Conservation (phyloP, 2,888 invertebrate species). For the Cistogaster globosa region DNA sequence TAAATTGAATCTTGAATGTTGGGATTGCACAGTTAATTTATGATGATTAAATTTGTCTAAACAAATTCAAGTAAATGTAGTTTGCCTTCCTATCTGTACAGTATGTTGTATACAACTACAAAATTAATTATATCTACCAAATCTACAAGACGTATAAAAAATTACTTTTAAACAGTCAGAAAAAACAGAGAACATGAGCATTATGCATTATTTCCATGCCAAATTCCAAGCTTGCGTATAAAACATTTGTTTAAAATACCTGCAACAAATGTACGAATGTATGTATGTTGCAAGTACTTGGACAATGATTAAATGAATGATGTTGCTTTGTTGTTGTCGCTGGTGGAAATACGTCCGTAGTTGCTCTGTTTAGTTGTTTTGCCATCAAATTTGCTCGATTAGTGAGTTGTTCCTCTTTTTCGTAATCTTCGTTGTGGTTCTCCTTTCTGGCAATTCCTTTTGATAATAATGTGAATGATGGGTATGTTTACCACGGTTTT, state of each 20-base stretch:
- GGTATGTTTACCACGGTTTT: not conserved
- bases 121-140: constrained; percentile 21
- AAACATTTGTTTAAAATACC: constrained; percentile 69
- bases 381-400: constrained; percentile 42
- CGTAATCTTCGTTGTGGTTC: constrained; percentile 38
- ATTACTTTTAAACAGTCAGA: not conserved
- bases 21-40: too few relatives aligned
- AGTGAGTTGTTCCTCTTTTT: not conserved
- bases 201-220: constrained; percentile 41
- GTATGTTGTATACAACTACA: not conserved
- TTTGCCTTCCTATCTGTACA: not conserved
- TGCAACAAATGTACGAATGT: constrained; percentile 52
- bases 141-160: not conserved
- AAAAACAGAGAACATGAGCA: constrained; percentile 7
- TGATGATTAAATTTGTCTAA: too few relatives aligned
- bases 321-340: constrained; percentile 21
- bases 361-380: constrained; percentile 34
- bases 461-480: constrained; percentile 22
- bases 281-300: constrained; percentile 27
- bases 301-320: constrained; percentile 27
- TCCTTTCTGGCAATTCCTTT: constrained; percentile 36
- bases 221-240: constrained; percentile 52
- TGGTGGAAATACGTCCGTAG: constrained; percentile 49
- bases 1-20: too few relatives aligned
- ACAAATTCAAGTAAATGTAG: too few relatives aligned